Conservation (phyloP, 2,888 invertebrate species). For the Elysia crispata region DNA sequence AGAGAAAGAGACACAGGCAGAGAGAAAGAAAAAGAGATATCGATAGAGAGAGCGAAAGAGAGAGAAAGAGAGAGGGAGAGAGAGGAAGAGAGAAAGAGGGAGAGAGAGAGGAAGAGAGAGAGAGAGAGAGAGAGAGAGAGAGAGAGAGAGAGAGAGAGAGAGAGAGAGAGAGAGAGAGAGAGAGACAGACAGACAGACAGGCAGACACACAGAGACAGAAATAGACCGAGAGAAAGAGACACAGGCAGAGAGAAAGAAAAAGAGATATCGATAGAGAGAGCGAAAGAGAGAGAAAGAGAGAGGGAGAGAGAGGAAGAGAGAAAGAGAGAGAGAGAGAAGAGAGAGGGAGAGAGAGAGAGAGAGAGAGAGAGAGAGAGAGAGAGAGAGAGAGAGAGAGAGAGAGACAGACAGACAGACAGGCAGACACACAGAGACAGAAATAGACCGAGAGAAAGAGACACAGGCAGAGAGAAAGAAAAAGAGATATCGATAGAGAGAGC, state of each 20-base stretch:
- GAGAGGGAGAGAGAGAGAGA: slow-evolving; percentile 18
- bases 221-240: slow-evolving; percentile 20
- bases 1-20: slow-evolving; percentile 20
- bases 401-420: no score
- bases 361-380: not conserved
- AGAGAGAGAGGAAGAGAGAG: slow-evolving; percentile 25
- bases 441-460: not conserved
- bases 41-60: not conserved
- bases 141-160: slow-evolving; percentile 11
- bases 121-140: not conserved
- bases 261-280: not conserved
- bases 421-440: not conserved
- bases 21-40: not conserved
- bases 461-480: slow-evolving; percentile 6
- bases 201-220: no score
- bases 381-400: not conserved
- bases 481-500: not conserved
- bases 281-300: not conserved
- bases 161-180: not conserved
- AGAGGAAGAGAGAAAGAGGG: not conserved
- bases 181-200: not conserved
- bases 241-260: not conserved
- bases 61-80: not conserved
- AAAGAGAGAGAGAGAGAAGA: slow-evolving; percentile 11
- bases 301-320: not conserved